These are phyloP conservation scores for Dromius quadrimaculatus DNA, from an alignment of 2,888 invertebrate genomes.

Conservation along the genomic window DNA sequence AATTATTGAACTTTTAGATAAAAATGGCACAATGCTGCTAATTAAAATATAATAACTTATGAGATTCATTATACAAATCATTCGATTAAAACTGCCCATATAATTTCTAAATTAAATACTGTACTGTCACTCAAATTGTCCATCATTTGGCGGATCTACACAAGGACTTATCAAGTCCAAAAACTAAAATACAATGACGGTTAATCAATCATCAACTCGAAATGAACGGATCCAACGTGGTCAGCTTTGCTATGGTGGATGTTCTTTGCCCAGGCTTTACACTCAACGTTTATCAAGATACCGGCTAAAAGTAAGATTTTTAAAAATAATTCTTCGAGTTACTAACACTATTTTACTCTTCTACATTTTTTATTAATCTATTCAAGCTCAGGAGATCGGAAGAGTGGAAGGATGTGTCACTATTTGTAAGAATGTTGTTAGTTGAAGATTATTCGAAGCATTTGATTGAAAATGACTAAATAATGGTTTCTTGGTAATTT, in stretches of 20 bases:
- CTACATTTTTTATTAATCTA: no score
- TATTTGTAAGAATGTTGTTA: no score
- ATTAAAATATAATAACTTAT: slow-evolving; percentile 4
- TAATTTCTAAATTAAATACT: slow-evolving; percentile 17
- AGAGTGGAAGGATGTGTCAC: no score
- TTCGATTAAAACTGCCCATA: slow-evolving; percentile 15
- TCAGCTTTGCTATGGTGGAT: slow-evolving; percentile 73
- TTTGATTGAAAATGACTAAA: no score
- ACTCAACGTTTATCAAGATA: slow-evolving; percentile 72
- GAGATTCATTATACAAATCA: slow-evolving; percentile 21
- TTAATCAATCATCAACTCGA: slow-evolving; percentile 72
- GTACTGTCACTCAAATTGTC: slow-evolving; percentile 23
- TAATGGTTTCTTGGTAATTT: no score
- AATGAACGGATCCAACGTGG: slow-evolving; percentile 75
- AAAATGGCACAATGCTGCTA: slow-evolving; percentile 33
- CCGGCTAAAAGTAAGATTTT: slow-evolving; percentile 68
- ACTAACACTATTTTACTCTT: no score
- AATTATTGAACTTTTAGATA: slow-evolving; percentile 34
- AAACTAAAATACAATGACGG: background rate
- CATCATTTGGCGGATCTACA: slow-evolving; percentile 4
- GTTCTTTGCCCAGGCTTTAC: slow-evolving; percentile 76
- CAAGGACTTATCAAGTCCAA: slow-evolving; percentile 34
- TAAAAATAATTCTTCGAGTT: no score
- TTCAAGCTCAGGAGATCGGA: no score
- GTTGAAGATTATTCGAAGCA: no score